Percentiles rank a stretch among this genome's conserved stretches.
phyloP scores from a whole-genome alignment of 2,113 vertebrate genomes.

The Channa maculata region DNA sequence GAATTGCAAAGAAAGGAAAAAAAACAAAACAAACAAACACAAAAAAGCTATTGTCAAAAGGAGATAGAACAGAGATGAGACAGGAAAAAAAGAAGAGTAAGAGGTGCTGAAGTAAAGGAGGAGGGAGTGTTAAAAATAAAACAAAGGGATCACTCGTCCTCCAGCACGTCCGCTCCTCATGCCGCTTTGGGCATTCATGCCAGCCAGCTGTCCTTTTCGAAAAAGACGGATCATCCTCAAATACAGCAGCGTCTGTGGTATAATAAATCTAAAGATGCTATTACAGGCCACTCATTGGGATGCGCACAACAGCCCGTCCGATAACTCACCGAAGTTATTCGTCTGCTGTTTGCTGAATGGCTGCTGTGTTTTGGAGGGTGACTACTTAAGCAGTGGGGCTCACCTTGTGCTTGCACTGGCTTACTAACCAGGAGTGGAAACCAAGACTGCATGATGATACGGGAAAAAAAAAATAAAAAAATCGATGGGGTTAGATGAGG shows the following conservation, averaged over 20 bases:
- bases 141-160: conserved; percentile 76
- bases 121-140: conserved; percentile 81
- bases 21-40: not conserved
- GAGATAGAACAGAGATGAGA: conserved; percentile 14
- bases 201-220: conserved; percentile 80
- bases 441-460: conserved; percentile 39
- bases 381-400: conserved; percentile 47
- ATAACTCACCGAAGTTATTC: conserved; percentile 68
- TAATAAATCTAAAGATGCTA: conserved; percentile 78
- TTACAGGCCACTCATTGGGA: conserved; percentile 74
- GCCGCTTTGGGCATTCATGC: conserved; percentile 74
- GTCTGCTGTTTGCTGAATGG: conserved; percentile 56
- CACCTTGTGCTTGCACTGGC: conserved; percentile 44
- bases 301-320: conserved; percentile 60
- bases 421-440: conserved; percentile 37
- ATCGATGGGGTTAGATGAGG: conserved; percentile 1
- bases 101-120: conserved; percentile 21
- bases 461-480: not conserved
- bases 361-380: conserved; percentile 46
- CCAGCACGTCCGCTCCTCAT: conserved; percentile 73
- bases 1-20: not conserved
- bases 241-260: conserved; percentile 70
- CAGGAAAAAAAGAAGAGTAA: conserved; percentile 22
- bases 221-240: conserved; percentile 63
- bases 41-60: conserved; percentile 8